Base-by-base conservation (phyloP, 2,888 invertebrate species). In the Peribatodes rhomboidaria region DNA sequence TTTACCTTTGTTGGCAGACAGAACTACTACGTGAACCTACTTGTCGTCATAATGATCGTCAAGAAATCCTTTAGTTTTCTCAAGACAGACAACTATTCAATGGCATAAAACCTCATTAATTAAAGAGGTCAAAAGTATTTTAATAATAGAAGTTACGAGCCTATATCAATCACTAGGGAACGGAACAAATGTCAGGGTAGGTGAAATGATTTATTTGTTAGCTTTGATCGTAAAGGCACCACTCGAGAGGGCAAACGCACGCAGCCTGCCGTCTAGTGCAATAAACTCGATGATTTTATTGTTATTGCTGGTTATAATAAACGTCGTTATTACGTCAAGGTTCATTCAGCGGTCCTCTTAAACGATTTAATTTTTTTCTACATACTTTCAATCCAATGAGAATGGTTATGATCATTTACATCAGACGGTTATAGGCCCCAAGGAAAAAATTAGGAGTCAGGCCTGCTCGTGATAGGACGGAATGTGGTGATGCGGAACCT, bases 281-380 rank as follows among this genome's bases (percentile, higher is more conserved):
- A 86, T 90, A 90, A 88, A 87, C 77, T 81, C 73, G 72, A 77
- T 78, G 70, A 79, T 81, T 87, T 88, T 87, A 88, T 87, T 85
- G 81, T 82, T 84, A 84, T 82, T 76, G 73, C 74, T 72, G 61
- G 75, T 71, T 77, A 81, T 84, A 84, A 80, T 78, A 79, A 77
- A 74, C 66, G 69, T 74, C 65, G 71, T 80, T 81, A 81, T 82
- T 79, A 83, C 78, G 76, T 82, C 80, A 80, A 80, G 78, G 73
- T 69, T 73, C 46, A 46, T 65, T 61, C 60, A 44, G 56, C 11
- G 33, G 20, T 52, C 42, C 16, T 67, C 62, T 67, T 70, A 69
- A 63, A 55, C 57, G 42, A 10, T 65, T 58, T 13, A 8, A 50
- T 57, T 41, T 46, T 4, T 63, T 49, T 35, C 7, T 41, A 57